Conservation (phyloP, 2,113 vertebrate genomes). For the Cyrtonyx montezumae region DNA sequence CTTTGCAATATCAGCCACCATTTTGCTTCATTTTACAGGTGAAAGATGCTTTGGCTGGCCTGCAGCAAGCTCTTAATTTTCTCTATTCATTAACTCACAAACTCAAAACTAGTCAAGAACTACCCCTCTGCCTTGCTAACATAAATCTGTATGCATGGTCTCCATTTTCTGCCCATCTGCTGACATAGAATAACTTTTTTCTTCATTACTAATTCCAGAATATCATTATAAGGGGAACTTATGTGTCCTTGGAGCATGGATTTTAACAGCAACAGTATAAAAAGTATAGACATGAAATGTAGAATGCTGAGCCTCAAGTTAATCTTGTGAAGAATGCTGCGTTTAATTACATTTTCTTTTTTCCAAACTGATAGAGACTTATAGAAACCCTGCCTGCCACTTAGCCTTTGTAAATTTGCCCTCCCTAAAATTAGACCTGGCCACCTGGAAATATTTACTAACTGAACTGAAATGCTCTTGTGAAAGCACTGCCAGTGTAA, state of each 20-base stretch:
- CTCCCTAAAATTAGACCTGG: conserved; percentile 72
- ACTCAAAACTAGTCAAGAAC: neutral
- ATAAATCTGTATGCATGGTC: neutral
- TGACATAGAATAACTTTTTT: neutral
- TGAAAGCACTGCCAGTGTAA: conserved; percentile 16
- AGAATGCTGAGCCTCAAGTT: conserved; percentile 7
- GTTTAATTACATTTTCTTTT: conserved; percentile 65
- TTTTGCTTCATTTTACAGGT: conserved; percentile 44
- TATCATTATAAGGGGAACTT: conserved; percentile 29
- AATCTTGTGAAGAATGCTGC: conserved; percentile 46
- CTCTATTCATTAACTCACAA: neutral
- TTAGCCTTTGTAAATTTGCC: conserved; percentile 71
- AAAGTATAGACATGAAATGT: neutral
- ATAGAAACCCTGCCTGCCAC: conserved; percentile 55
- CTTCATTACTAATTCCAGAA: neutral
- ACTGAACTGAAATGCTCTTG: conserved; percentile 45
- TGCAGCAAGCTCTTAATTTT: conserved; percentile 1
- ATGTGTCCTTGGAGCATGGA: neutral
- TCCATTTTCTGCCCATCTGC: neutral
- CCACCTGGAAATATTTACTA: conserved; percentile 75
- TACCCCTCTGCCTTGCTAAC: neutral
- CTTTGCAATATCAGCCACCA: conserved; percentile 45
- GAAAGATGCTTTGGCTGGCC: conserved; percentile 9
- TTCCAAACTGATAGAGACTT: conserved; percentile 48
- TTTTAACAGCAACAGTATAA: neutral